These are phyloP conservation scores for Micromesistius poutassou DNA, from an alignment of 2,797 vertebrate genomes.

Conservation along the genomic window DNA sequence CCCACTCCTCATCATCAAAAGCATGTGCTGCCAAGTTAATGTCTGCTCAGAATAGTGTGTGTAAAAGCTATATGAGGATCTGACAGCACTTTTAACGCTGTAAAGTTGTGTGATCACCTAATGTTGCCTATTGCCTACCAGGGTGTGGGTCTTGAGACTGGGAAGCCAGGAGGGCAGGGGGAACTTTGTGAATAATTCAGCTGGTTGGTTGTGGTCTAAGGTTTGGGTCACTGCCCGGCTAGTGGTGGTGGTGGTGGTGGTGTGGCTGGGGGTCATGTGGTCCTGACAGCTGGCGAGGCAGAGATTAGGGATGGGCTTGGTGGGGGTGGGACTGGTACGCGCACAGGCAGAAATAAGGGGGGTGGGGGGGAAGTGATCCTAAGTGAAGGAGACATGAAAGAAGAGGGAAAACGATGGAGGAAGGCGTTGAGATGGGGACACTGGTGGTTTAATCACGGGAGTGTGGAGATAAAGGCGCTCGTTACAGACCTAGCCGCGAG, in stretches of 20 bases:
- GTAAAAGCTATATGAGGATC: no score
- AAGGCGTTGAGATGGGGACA: background rate
- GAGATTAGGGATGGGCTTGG: constrained; percentile 62
- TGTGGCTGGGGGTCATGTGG: constrained; percentile 56
- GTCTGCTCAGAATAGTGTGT: background rate
- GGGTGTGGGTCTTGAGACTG: background rate
- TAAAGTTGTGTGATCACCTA: background rate
- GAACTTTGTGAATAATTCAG: constrained; percentile 56
- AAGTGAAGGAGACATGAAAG: background rate
- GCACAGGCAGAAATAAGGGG: background rate
- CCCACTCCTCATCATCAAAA: background rate
- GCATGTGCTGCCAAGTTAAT: no score
- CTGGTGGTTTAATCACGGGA: constrained; percentile 1
- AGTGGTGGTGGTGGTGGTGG: constrained; percentile 32
- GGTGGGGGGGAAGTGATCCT: background rate
- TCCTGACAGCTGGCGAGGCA: constrained; percentile 71
- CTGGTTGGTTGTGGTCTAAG: constrained; percentile 18
- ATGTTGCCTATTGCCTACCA: background rate
- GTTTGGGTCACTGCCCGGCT: constrained; percentile 37
- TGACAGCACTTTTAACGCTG: no score
- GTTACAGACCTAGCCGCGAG: background rate
- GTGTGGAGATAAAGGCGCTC: background rate
- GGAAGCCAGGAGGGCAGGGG: background rate
- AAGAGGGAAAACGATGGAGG: background rate
- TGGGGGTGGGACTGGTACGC: constrained; percentile 11